Evolutionary conservation across 1,140 invertebrate genomes (phyloP).

Genomic region (Ostrea denselamellosa): DNA sequence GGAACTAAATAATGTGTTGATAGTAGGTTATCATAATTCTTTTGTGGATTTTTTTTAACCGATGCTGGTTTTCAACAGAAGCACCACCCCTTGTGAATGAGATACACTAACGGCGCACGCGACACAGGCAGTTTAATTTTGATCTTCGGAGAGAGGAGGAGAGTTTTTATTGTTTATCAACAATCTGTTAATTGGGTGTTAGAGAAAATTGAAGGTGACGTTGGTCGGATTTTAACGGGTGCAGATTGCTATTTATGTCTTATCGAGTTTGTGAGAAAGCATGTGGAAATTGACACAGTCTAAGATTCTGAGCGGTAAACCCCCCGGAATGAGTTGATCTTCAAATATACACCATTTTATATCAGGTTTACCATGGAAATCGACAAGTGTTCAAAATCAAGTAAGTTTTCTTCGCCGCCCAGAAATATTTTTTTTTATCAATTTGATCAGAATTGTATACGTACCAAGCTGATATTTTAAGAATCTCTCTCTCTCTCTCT

Average conservation of each 20-base stretch:
- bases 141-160: not conserved
- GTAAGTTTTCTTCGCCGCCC: conserved; percentile 10
- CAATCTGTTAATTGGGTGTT: conserved; percentile 29
- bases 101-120: not conserved
- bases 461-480: conserved; percentile 6
- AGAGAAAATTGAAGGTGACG: conserved; percentile 9
- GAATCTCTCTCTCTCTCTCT: not conserved
- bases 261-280: conserved; percentile 27
- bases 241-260: conserved; percentile 11
- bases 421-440: conserved; percentile 27
- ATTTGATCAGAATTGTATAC: not conserved
- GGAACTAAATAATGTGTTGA: conserved; percentile 19
- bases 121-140: conserved; percentile 16
- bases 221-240: conserved; percentile 37
- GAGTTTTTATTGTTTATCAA: conserved; percentile 35
- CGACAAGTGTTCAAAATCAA: conserved; percentile 9
- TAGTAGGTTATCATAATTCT: conserved; percentile 22
- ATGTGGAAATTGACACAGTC: conserved; percentile 29
- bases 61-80: not conserved
- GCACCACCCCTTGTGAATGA: conserved; percentile 11
- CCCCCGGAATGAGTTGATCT: not conserved
- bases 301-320: not conserved
- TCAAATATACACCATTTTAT: not conserved
- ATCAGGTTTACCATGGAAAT: conserved; percentile 23
- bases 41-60: conserved; percentile 6